Percentiles rank a stretch among this genome's conserved stretches.
Evolutionary conservation across 2,888 invertebrate species (phyloP).

Genomic region (Tryphoninae sp.): DNA sequence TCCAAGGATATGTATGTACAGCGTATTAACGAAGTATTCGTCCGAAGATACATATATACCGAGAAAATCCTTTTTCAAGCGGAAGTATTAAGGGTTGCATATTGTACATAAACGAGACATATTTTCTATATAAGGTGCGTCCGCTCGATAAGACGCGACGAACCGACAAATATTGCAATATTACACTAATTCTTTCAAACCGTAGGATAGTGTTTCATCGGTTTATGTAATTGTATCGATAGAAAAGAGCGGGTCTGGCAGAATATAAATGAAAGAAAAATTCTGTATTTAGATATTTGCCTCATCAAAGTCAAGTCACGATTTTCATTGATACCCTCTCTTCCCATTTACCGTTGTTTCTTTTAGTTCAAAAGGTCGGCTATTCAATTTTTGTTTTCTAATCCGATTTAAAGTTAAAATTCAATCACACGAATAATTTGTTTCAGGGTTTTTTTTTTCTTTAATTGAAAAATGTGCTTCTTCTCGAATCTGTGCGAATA

Average conservation of each 20-base stretch:
- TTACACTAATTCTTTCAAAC: conserved; percentile 81
- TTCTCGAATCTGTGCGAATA: conserved; percentile 13
- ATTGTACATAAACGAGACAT: conserved; percentile 82
- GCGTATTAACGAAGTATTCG: conserved; percentile 76
- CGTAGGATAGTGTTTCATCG: conserved; percentile 81
- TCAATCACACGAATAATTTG: background rate
- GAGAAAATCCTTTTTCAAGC: conserved; percentile 76
- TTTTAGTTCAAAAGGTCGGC: background rate
- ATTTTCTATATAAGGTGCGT: conserved; percentile 81
- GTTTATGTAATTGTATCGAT: conserved; percentile 81
- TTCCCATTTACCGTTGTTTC: conserved; percentile 26
- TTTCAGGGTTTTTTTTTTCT: conserved; percentile 4
- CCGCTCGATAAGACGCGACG: conserved; percentile 77
- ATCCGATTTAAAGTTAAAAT: background rate
- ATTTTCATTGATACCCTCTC: conserved; percentile 31
- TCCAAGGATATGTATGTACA: conserved; percentile 79
- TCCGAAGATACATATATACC: conserved; percentile 78
- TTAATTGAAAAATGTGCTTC: background rate
- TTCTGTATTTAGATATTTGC: conserved; percentile 78
- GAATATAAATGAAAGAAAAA: conserved; percentile 79
- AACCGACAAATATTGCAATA: conserved; percentile 81
- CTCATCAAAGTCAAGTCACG: conserved; percentile 54
- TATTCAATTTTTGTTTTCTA: conserved; percentile 2
- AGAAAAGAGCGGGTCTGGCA: conserved; percentile 78
- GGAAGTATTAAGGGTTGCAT: conserved; percentile 80